Evolutionary conservation across 2,888 invertebrate species (phyloP), one percentile per base, ranked within the genome.

Genomic region (Diaperis boleti): DNA sequence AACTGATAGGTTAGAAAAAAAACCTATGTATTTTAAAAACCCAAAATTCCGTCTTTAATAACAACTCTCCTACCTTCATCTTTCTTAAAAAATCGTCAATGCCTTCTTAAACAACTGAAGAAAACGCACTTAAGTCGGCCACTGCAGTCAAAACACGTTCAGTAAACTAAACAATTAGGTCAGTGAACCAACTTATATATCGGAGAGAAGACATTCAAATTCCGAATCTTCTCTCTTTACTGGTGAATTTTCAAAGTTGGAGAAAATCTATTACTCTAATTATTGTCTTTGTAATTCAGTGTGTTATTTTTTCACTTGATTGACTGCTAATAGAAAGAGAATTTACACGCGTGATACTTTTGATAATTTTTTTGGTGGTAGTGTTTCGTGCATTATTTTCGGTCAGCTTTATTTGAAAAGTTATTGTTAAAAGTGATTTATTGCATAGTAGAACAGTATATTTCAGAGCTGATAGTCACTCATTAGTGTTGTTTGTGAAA

Each of bases 81-180:
- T n/a, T n/a, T n/a, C n/a, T n/a, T n/a, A n/a, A n/a, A 26, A 26
- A 26, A 6, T 26, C 8, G 26, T 26, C 26, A 26, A 26, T 5
- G 26, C n/a, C 6, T 26, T 26, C 26, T 26, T 26, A 11, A 18
- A 18, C 11, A 35, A n/a, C 35, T 31, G 26, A 26, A 44, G 26
- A 26, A 47, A 35, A 17, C 49, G 18, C 49, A 33, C 49, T 49
- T 35, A 49, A 49, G 49, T 49, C 33, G 49, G 35, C 33, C 49
- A 49, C 37, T 20, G 56, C 45, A 37, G 44, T 44, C 42, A 44
- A 39, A 62, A 62, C 62, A 56, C 45, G 49, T 52, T 62, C 76
- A 74, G 72, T 69, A 73, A 76, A 79, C 79, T 79, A 71, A 75
- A 78, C 79, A 80, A 80, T 78, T 81, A 79, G 80, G 80, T 81